Conservation (phyloP, 2,113 vertebrate genomes). For the Anhinga anhinga region DNA sequence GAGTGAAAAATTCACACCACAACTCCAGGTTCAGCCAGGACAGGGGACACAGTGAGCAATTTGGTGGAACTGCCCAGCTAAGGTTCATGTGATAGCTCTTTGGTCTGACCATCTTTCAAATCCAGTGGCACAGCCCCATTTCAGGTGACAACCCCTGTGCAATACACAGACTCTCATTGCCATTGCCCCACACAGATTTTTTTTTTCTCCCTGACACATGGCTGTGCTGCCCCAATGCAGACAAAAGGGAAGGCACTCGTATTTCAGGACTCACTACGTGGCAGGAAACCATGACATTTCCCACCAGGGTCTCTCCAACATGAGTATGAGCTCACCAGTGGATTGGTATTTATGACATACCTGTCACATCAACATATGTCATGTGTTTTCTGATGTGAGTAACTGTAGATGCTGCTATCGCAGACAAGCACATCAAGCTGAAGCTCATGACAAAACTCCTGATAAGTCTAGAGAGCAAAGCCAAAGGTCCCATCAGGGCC, state of each 20-base stretch:
- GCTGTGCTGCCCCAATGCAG: not conserved
- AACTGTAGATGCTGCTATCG: not conserved
- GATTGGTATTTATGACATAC: not conserved
- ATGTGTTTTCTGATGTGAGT: not conserved
- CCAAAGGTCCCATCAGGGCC: not conserved
- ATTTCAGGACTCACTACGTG: not conserved
- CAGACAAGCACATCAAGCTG: not conserved
- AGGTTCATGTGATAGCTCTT: not conserved
- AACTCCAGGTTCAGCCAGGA: not conserved
- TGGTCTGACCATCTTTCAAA: not conserved
- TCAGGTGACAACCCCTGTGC: not conserved
- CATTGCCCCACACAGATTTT: fast-evolving
- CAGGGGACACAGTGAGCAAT: not conserved
- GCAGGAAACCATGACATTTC: not conserved
- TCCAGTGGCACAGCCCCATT: not conserved
- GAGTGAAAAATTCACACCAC: not conserved
- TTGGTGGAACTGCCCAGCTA: not conserved
- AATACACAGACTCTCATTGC: not conserved
- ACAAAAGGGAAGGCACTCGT: not conserved
- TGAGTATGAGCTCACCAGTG: not conserved
- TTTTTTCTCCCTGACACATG: not conserved
- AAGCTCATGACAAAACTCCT: not conserved
- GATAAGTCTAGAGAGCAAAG: not conserved
- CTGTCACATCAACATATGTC: not conserved
- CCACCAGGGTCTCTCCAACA: not conserved